A percentile compares a stretch with the other conserved stretches of the same genome.
phyloP scores from a whole-genome alignment of 2,113 vertebrate species.

The Leptobrachium leishanense region DNA sequence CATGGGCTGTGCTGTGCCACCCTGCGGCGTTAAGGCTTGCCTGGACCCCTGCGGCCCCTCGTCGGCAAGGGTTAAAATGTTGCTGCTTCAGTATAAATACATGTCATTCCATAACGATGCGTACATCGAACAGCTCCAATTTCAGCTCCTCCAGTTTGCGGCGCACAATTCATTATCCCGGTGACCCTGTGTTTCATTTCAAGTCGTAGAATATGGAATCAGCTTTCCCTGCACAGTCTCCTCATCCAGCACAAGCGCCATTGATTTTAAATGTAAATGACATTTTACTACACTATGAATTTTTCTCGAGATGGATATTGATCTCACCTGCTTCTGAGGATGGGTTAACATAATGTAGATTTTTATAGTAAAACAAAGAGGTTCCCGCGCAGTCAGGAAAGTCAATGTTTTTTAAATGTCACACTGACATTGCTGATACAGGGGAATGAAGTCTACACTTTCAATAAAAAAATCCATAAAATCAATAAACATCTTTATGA shows the following conservation, averaged over 20 bases:
- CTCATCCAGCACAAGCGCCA: neutral
- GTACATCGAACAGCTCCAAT: too few species aligned
- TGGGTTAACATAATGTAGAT: neutral
- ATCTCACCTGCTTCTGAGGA: neutral
- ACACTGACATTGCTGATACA: too few species aligned
- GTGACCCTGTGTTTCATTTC: neutral
- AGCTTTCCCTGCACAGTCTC: neutral
- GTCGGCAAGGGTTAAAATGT: too few species aligned
- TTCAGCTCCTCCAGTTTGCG: neutral
- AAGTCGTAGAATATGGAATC: neutral
- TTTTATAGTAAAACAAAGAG: neutral
- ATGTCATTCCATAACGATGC: too few species aligned
- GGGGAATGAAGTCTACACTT: too few species aligned
- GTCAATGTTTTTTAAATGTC: neutral
- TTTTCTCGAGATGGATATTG: neutral
- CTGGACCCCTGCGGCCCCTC: too few species aligned
- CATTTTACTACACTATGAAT: neutral
- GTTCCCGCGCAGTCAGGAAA: neutral
- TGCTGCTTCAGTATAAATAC: too few species aligned
- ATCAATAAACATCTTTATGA: too few species aligned
- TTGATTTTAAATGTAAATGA: conserved; percentile 1
- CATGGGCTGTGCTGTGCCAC: too few species aligned
- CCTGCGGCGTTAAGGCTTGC: too few species aligned
- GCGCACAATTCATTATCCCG: neutral
- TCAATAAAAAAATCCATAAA: too few species aligned